Base-by-base conservation (phyloP, 2,888 invertebrate species). In the Drosophila nigricruria region DNA sequence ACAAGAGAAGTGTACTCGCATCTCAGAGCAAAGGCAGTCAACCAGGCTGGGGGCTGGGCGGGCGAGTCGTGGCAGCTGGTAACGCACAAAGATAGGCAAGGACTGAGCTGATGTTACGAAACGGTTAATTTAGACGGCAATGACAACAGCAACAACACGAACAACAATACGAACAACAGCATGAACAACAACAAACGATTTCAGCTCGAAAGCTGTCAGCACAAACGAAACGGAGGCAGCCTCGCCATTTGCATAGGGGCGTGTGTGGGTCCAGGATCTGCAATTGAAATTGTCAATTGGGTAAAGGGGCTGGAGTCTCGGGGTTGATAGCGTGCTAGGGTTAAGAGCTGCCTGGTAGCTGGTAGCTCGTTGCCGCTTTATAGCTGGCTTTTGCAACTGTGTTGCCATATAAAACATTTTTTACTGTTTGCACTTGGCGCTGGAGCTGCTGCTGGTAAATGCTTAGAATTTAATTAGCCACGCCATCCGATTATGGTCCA, bases 141-240 rank as follows among this genome's bases (percentile, higher is more conserved):
- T 79, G 73, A 70, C 80, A 82, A 32, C 56, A 27, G 23, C 49
- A 64, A 53, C 43, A 34, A 85, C 53, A 47, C 38, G 50, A 47
- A 20, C 72, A 71, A 32, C 56, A 56, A 45, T 43, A 45, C 23
- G 20, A 12, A 52, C 57, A 64, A 43, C 60, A 63, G 45, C 40
- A 36, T 47, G 54, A 68, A 42, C 58, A 75, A 66, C 82, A 70
- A 78, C 75, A 85, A 85, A 63, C 63, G 68, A 75, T 82, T 76
- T 67, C 88, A 89, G 90, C 86, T 86, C 88, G 90, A 90, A 87
- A 89, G 88, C 88, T 81, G 89, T 81, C 89, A 86, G 63, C 83
- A 70, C 80, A 79, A 63, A 58, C 69, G 63, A 79, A 63, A 58
- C 69, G 63, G 58, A 56, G 70, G 20, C 36, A 45, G 61, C 78